Evolutionary conservation across 2,113 vertebrate species (phyloP).

Genomic region (Cryptomyrus ogoouensis): DNA sequence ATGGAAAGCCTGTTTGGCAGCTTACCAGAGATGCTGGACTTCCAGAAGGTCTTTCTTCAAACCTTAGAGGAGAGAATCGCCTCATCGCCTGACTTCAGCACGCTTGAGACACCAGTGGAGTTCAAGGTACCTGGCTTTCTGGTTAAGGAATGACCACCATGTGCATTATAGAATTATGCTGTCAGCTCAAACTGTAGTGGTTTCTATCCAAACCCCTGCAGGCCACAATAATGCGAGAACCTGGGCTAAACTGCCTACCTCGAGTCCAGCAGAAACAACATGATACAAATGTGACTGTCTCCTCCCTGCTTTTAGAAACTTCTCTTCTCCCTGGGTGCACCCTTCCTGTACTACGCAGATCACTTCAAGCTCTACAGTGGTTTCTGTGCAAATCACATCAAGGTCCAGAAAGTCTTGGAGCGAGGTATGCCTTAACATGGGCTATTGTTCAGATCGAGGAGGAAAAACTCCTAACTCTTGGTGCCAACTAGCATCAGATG

Average conservation of each 20-base stretch:
- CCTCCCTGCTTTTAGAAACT: constrained; percentile 72
- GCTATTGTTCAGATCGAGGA: background rate
- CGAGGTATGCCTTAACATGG: constrained; percentile 65
- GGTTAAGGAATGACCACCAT: background rate
- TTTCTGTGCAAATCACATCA: constrained; percentile 96
- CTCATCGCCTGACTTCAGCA: constrained; percentile 79
- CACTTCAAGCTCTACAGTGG: constrained; percentile 98
- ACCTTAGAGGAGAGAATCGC: constrained; percentile 88
- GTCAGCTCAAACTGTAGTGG: background rate
- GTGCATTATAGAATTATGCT: background rate
- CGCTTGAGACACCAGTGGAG: constrained; percentile 82
- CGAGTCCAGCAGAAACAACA: background rate
- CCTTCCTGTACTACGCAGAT: constrained; percentile 95
- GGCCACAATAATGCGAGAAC: background rate
- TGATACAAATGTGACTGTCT: background rate
- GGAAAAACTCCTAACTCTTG: background rate
- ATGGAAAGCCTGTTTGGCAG: constrained; percentile 98
- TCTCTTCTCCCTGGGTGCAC: constrained; percentile 91
- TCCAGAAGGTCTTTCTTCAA: constrained; percentile 93
- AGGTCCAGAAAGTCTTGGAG: constrained; percentile 96
- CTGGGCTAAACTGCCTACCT: background rate
- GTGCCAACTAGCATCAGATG: background rate
- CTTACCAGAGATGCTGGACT: constrained; percentile 92
- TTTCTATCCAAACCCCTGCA: background rate
- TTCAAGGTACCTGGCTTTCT: constrained; percentile 68